Evolutionary conservation across 2,113 vertebrate species (phyloP).

Genomic region (Triplophysa tibetana): DNA sequence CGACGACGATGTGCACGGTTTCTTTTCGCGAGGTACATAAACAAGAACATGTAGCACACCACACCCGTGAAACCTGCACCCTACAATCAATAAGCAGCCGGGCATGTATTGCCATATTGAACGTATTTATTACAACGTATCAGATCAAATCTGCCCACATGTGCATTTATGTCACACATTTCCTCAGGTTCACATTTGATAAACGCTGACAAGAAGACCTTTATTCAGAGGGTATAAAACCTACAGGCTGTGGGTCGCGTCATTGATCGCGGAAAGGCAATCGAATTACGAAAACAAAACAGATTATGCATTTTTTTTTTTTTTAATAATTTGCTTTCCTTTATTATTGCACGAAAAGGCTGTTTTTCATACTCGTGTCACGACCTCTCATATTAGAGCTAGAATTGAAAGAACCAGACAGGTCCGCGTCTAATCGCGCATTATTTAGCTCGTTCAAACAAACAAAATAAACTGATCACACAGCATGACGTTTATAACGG

Average conservation of each 20-base stretch:
- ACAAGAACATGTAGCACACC: conserved; percentile 36
- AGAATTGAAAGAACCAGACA: background rate
- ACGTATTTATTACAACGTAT: conserved; percentile 28
- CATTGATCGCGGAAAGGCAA: conserved; percentile 2
- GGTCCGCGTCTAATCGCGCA: background rate
- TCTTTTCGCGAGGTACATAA: conserved; percentile 34
- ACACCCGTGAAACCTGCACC: conserved; percentile 71
- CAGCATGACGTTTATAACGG: conserved; percentile 32
- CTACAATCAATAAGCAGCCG: conserved; percentile 66
- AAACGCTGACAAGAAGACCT: conserved; percentile 7
- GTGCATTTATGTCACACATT: conserved; percentile 13
- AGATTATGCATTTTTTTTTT: background rate
- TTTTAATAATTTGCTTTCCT: background rate
- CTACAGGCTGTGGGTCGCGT: conserved; percentile 10
- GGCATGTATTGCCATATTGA: background rate
- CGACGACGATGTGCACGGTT: conserved; percentile 33
- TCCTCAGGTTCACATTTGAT: background rate
- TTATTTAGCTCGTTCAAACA: background rate
- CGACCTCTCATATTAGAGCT: background rate
- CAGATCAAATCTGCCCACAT: conserved; percentile 34
- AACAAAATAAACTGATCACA: background rate
- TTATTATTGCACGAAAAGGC: background rate
- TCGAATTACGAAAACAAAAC: background rate
- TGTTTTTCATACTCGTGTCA: conserved; percentile 1
- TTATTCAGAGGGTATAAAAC: conserved; percentile 2